Evolutionary conservation across 92 coral and sea anemone genomes (phyloP).

Genomic region (Chrysogorgia sp.): DNA sequence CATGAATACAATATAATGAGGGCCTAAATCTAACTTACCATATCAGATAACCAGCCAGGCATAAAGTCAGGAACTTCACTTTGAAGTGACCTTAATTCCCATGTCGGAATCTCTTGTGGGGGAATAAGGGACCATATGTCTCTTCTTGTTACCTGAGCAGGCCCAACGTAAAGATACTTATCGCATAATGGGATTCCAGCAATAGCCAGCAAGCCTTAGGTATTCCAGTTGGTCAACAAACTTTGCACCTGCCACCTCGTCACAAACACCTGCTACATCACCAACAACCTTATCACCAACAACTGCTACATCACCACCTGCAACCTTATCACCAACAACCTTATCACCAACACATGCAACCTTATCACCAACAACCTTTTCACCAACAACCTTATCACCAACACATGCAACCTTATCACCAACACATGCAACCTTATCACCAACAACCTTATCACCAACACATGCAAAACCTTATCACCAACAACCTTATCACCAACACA

Average conservation of each 20-base stretch:
- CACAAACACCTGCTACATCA: background rate
- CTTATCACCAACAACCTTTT: too few relatives aligned
- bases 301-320: background rate
- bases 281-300: background rate
- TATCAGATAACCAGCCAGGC: conserved; percentile 62
- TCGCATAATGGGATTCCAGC: background rate
- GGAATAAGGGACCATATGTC: conserved; percentile 48
- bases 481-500: too few relatives aligned
- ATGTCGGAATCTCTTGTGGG: conserved; percentile 31
- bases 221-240: too few relatives aligned
- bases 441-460: too few relatives aligned
- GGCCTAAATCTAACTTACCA: conserved; percentile 38
- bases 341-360: too few relatives aligned
- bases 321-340: background rate
- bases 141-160: background rate
- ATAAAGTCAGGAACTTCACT: conserved; percentile 14
- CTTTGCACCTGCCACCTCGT: background rate
- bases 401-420: too few relatives aligned
- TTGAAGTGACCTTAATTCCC: conserved; percentile 16
- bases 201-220: background rate
- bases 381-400: too few relatives aligned
- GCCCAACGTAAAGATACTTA: conserved; percentile 2
- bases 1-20: too few relatives aligned
- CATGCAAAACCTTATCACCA: too few relatives aligned
- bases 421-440: too few relatives aligned